A percentile compares a stretch with the other conserved stretches of the same genome.
Evolutionary conservation across 2,888 invertebrate genomes (phyloP).

Genomic region (Physocephala rufipes): DNA sequence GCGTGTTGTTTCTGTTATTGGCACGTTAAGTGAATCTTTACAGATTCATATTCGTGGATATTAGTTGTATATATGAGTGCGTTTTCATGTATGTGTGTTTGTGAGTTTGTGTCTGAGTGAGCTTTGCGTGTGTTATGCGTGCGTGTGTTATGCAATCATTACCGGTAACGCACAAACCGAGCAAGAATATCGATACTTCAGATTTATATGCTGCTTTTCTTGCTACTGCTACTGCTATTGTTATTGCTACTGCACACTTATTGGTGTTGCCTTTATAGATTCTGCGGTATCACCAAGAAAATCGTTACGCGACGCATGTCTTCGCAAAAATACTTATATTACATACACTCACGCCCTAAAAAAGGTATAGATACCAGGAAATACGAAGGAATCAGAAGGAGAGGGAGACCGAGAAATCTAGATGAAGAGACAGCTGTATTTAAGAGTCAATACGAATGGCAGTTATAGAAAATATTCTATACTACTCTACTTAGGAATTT

Average conservation of each 20-base stretch:
- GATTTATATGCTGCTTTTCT: constrained; percentile 31
- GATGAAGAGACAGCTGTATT: background rate
- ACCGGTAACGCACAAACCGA: too few species aligned
- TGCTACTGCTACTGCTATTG: constrained; percentile 45
- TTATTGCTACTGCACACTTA: background rate
- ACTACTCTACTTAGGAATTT: too few species aligned
- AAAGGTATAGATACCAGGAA: background rate
- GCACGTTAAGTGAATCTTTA: too few species aligned
- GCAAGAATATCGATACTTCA: constrained; percentile 21
- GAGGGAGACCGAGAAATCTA: too few species aligned
- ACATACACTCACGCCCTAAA: background rate
- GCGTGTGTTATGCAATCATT: background rate
- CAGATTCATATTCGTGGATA: too few species aligned
- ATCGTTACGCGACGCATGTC: constrained; percentile 5
- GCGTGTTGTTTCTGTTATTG: too few species aligned
- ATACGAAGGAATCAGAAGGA: background rate
- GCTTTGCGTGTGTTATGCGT: background rate
- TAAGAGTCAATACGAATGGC: too few species aligned
- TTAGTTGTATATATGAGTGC: too few species aligned
- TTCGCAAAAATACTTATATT: background rate
- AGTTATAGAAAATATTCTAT: too few species aligned
- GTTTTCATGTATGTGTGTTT: too few species aligned
- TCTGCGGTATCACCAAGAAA: constrained; percentile 35
- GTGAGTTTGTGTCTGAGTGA: too few species aligned
- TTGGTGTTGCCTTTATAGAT: constrained; percentile 38